Percentiles rank a stretch among this genome's conserved stretches.
phyloP scores from a whole-genome alignment of 2,113 vertebrate species.

The Madoqua kirkii region DNA sequence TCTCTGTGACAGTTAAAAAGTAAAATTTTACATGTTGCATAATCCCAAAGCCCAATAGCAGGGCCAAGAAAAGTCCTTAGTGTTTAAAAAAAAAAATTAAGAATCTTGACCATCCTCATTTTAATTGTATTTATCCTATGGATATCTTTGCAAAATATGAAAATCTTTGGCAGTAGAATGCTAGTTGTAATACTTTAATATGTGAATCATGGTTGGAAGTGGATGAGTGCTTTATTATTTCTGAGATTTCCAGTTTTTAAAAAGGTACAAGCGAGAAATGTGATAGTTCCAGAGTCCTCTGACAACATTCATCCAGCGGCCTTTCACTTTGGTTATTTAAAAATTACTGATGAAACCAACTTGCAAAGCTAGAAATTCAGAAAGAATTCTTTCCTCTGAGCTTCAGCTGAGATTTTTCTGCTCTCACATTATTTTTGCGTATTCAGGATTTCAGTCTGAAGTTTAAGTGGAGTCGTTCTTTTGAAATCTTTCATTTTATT shows the following conservation, averaged over 20 bases:
- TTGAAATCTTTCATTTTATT: slow-evolving; percentile 50
- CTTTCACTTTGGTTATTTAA: slow-evolving; percentile 58
- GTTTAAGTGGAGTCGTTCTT: slow-evolving; percentile 23
- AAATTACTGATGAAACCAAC: slow-evolving; percentile 37
- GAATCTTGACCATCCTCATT: slow-evolving; percentile 14
- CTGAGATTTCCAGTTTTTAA: slow-evolving; percentile 44
- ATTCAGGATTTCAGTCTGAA: slow-evolving; percentile 46
- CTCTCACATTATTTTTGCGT: slow-evolving; percentile 11
- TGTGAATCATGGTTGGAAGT: not conserved
- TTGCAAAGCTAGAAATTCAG: slow-evolving; percentile 34
- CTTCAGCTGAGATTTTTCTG: slow-evolving; percentile 15
- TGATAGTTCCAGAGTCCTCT: slow-evolving; percentile 14
- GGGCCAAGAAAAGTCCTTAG: slow-evolving; percentile 51
- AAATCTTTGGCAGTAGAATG: not conserved
- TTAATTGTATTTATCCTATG: not conserved
- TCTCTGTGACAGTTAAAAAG: slow-evolving; percentile 62
- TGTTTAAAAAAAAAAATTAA: slow-evolving; percentile 31
- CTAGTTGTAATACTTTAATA: slow-evolving; percentile 17
- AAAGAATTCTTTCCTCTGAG: slow-evolving; percentile 9
- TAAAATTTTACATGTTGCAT: slow-evolving; percentile 64
- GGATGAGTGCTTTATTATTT: slow-evolving; percentile 32
- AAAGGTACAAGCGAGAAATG: slow-evolving; percentile 45
- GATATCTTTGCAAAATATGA: slow-evolving; percentile 19
- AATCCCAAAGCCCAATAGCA: slow-evolving; percentile 50
- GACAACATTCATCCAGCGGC: slow-evolving; percentile 32